These are phyloP conservation scores for Melinaea marsaeus DNA, from an alignment of 2,888 invertebrate species.

Conservation along the genomic window DNA sequence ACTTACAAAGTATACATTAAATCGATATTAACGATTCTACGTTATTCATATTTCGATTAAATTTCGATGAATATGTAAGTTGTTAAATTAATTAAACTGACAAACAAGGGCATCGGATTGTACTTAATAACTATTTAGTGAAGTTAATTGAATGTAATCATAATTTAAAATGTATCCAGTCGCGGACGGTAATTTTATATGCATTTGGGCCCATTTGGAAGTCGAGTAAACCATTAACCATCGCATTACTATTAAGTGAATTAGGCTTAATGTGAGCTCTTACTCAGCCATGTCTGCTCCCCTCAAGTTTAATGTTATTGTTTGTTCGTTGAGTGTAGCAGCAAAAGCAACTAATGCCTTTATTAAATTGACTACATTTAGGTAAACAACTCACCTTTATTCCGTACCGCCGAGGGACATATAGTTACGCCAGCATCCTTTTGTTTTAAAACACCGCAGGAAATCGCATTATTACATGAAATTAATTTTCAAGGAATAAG, in stretches of 20 bases:
- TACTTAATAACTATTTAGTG: constrained; percentile 15
- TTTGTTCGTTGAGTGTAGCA: not conserved
- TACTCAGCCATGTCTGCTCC: not conserved
- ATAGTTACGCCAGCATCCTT: not conserved
- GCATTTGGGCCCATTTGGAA: not conserved
- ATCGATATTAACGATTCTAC: constrained; percentile 11
- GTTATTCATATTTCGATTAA: constrained; percentile 28
- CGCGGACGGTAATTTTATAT: not conserved
- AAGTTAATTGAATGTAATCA: constrained; percentile 12
- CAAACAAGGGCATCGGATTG: constrained; percentile 9
- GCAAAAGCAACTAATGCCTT: constrained; percentile 10
- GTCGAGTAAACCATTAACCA: not conserved
- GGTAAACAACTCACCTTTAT: constrained; percentile 19
- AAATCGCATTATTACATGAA: too few relatives aligned
- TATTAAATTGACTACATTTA: constrained; percentile 6
- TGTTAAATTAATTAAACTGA: constrained; percentile 26
- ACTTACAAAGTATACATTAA: constrained; percentile 26
- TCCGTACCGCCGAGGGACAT: constrained; percentile 13
- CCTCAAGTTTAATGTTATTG: constrained; percentile 4
- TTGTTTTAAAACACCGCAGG: too few relatives aligned
- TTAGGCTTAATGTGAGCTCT: constrained; percentile 5
- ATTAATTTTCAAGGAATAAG: too few relatives aligned
- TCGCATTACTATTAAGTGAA: constrained; percentile 3
- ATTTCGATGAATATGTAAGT: constrained; percentile 21
- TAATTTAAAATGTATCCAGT: not conserved